Evolutionary conservation across 2,888 invertebrate genomes (phyloP).

Genomic region (Melanophora roralis): DNA sequence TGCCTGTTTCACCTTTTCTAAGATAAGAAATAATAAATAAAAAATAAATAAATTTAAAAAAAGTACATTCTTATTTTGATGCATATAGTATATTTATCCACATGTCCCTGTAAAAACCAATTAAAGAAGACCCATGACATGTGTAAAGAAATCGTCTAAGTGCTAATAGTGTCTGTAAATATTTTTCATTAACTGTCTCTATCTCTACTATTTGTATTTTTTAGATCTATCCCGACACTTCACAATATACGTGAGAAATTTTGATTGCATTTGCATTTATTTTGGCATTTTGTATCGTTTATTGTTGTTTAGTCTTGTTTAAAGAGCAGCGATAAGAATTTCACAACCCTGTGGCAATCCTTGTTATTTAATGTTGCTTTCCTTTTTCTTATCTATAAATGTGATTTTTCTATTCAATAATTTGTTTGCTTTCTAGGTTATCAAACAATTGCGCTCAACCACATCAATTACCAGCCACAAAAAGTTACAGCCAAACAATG

Average conservation of each 20-base stretch:
- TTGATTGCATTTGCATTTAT: conserved; percentile 29
- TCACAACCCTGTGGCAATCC: conserved; percentile 40
- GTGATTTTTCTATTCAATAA: background rate
- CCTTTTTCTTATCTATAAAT: conserved; percentile 31
- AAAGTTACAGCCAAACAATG: background rate
- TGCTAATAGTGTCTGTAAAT: background rate
- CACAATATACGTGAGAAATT: conserved; percentile 33
- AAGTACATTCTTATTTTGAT: background rate
- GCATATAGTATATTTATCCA: background rate
- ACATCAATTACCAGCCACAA: conserved; percentile 8
- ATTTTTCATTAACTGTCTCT: background rate
- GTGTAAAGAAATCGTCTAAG: conserved; percentile 8
- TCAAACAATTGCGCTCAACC: conserved; percentile 8
- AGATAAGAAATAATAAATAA: too few relatives aligned
- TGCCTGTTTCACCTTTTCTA: too few relatives aligned
- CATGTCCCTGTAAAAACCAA: background rate
- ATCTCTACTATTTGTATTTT: too few relatives aligned
- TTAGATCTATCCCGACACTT: too few relatives aligned
- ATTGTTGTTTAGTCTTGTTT: background rate
- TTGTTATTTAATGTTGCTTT: conserved; percentile 29
- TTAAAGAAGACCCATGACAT: conserved; percentile 34
- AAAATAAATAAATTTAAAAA: background rate
- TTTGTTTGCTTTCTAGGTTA: conserved; percentile 12
- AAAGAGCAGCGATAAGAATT: conserved; percentile 36
- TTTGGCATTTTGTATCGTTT: background rate